These are phyloP conservation scores for Neopelma chrysocephalum DNA, from an alignment of 2,797 vertebrate species.

Conservation along the genomic window DNA sequence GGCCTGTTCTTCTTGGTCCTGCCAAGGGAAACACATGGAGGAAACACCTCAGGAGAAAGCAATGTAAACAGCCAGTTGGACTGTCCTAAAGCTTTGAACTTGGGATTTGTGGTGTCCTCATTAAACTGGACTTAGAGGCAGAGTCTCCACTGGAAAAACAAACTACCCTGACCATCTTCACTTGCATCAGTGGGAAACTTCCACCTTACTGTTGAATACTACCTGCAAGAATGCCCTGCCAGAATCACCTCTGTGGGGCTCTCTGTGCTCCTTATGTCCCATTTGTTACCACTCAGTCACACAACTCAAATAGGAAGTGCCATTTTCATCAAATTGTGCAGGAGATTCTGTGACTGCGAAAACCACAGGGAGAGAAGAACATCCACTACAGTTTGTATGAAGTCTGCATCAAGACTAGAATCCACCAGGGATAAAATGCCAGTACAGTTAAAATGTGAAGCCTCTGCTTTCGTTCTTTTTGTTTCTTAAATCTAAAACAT, in stretches of 20 bases:
- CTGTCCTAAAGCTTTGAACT: neutral
- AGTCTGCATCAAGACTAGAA: slow-evolving; percentile 8
- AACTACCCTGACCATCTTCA: neutral
- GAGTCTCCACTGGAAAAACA: neutral
- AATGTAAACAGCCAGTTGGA: neutral
- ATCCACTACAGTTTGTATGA: slow-evolving; percentile 14
- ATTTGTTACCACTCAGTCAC: slow-evolving; percentile 21
- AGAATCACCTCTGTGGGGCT: neutral
- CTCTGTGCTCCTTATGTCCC: neutral
- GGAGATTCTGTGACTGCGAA: slow-evolving; percentile 3
- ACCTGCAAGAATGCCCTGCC: neutral
- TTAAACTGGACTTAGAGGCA: neutral
- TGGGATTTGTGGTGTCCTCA: neutral
- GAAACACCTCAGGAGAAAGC: neutral
- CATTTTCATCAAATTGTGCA: neutral
- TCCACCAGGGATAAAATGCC: slow-evolving; percentile 16
- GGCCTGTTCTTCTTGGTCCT: slow-evolving; percentile 98
- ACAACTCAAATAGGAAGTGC: slow-evolving; percentile 29
- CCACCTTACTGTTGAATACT: neutral
- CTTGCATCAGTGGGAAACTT: neutral
- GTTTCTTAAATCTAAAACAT: neutral
- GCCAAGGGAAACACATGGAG: slow-evolving; percentile 26
- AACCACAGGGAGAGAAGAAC: neutral
- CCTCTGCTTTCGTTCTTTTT: neutral
- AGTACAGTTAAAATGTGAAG: neutral